Base-by-base conservation (phyloP, 2,888 invertebrate species). In the Tetropium fuscum region DNA sequence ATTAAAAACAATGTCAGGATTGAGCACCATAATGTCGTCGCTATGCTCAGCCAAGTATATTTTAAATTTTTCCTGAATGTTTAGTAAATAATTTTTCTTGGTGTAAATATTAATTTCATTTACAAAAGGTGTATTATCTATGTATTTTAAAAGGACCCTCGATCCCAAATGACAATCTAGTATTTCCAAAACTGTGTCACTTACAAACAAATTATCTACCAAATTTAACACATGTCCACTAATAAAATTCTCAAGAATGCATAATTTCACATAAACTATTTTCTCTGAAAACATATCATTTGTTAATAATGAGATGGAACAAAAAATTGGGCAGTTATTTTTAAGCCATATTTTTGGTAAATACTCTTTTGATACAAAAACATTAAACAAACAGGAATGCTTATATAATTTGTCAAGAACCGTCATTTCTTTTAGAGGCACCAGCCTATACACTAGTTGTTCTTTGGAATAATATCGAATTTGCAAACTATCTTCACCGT, bases 121-220 rank as follows among this genome's bases (percentile, higher is more conserved):
- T 15, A 85, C 83, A 32, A 82, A 81, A 0, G 83, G 82, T 60
- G n/a, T 13, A 7, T 53, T 55, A 19, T 64, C 15, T 15, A 69
- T 22, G 43, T 82, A 74, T 30, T 83, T 84, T 16, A 90, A 76
- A 27, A 84, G 79, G 3, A 88, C 80, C 80, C 85, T 87, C 41
- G 82, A 81, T 6, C 90, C 89, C 59, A 84, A 81, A 32, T 84
- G 83, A 58, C 88, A 72, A 64, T 83, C 83, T 40, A 89, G 81
- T 62, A 85, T 84, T 10, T 81, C 74, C 72, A 86, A 85, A 48
- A 90, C 77, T 32, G 84, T 80, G 54, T 84, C 81, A 43, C 87
- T 83, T 58, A 88, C 81, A 54, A 87, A 85, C 16, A 87, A 47
- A 59, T 71, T 58, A 36, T 72, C 53, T 27, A 30, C 27, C 16